Base-by-base conservation (phyloP, 2,888 invertebrate genomes). In the Shargacucullia verbasci region DNA sequence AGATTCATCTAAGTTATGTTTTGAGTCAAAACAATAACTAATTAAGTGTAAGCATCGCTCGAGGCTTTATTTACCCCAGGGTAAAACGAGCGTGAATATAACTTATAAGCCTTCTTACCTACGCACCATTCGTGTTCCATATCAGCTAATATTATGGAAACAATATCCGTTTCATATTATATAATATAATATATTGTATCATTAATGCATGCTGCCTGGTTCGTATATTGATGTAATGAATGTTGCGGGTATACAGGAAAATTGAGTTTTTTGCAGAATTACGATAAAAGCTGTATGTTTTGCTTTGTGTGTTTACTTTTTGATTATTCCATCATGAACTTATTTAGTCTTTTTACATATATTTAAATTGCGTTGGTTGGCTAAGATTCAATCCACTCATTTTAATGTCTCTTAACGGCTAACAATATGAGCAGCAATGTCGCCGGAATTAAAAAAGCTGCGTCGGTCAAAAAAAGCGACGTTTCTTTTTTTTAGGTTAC, bases 191-290 rank as follows among this genome's bases (percentile, higher is more conserved):
- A 46, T 38, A 59, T 59, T 58, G 50, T 67, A 59, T 59, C 59
- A 69, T 75, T 69, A 74, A 58, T 56, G 29, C 46, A 52, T 56
- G 31, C 54, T 27, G 34, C 25, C 31, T 38, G 44, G 45, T 40
- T 53, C 34, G 38, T 58, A 54, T 72, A 70, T 72, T 27, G 62
- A 59, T 44, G 45, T 41, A 39, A 61, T 53, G 39, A 33, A 12
- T 38, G 72, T 50, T 15, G 49, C 29, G 29, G 57, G 39, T 20
- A 0, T n/a, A 20, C 44, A 9, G 11, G 38, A 29, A 27, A 15
- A 33, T 11, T 34, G 29, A 8, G 7, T 6, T 29, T 3, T 35
- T 20, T 20, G 12, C 12, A 12, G 25, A 38, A 11, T 0, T 1
- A 38, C 11, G 0, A 11, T 1, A 20, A 20, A 38, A 0, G 11